These are phyloP conservation scores for Suncus etruscus DNA, from an alignment of 2,113 vertebrate genomes.

Conservation along the genomic window DNA sequence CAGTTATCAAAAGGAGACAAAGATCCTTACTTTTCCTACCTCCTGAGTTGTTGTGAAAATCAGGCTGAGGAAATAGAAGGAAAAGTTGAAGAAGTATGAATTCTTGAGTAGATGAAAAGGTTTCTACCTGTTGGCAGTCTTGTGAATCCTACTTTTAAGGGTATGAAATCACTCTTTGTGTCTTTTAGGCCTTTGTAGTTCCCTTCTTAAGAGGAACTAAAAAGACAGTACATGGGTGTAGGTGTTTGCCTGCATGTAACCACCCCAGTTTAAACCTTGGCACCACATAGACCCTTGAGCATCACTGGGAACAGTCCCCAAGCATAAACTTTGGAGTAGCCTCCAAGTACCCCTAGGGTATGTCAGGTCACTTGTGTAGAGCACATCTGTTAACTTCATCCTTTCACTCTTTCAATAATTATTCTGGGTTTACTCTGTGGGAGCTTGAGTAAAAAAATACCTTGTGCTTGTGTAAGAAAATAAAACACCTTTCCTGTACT, in stretches of 20 bases:
- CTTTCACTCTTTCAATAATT: constrained; percentile 30
- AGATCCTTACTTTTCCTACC: constrained; percentile 18
- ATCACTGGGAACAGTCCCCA: not conserved
- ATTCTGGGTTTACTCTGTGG: not conserved
- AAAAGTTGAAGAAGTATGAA: constrained; percentile 23
- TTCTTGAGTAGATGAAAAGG: not conserved
- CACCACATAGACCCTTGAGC: too few species aligned
- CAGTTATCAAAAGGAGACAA: constrained; percentile 5
- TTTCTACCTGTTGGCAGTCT: not conserved
- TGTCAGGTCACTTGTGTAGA: not conserved
- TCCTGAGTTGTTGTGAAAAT: constrained; percentile 16
- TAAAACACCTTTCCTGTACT: not conserved
- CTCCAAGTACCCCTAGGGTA: not conserved
- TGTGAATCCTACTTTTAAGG: not conserved
- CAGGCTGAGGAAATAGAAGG: constrained; percentile 6
- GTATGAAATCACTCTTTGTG: constrained; percentile 15
- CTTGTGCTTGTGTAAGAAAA: not conserved
- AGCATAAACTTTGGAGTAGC: too few species aligned
- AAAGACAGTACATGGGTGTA: not conserved
- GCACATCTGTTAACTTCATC: not conserved
- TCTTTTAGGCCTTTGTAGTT: constrained; percentile 12
- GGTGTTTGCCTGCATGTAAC: not conserved
- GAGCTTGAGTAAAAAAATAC: not conserved
- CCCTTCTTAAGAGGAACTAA: not conserved
- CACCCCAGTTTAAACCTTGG: not conserved